phyloP scores from a whole-genome alignment of 2,113 vertebrate genomes.

The Trogon surrucura region DNA sequence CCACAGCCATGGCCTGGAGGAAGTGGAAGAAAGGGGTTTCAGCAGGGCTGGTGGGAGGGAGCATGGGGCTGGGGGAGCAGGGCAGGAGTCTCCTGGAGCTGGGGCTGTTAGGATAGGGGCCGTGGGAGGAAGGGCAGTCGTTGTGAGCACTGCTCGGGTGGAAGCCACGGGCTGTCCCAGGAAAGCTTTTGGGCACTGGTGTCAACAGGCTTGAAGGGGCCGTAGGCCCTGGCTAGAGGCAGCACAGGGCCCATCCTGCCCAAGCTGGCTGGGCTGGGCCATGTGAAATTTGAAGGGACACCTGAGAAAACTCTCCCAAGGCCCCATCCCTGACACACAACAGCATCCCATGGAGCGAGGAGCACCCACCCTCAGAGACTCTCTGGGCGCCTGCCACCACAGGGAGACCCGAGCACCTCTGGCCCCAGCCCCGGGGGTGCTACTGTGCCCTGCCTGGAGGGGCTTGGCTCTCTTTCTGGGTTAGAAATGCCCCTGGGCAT shows the following conservation, averaged over 20 bases:
- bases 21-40: background rate
- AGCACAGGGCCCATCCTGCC: no score
- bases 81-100: background rate
- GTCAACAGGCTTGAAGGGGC: background rate
- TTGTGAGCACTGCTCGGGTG: background rate
- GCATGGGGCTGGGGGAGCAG: background rate
- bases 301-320: background rate
- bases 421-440: background rate
- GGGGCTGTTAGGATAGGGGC: background rate
- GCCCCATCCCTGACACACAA: background rate
- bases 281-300: background rate
- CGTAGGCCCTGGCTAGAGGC: background rate
- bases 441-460: background rate
- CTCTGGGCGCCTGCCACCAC: background rate
- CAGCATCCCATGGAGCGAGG: accelerated
- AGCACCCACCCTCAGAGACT: no score
- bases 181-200: background rate
- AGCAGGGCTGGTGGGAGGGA: background rate
- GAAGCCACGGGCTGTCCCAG: background rate
- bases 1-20: background rate
- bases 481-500: no score
- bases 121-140: background rate
- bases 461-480: no score
- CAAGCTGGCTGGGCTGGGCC: background rate
- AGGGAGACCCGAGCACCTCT: background rate